Base-by-base conservation (phyloP, 2,888 invertebrate species). In the Tenthredo distinguenda region DNA sequence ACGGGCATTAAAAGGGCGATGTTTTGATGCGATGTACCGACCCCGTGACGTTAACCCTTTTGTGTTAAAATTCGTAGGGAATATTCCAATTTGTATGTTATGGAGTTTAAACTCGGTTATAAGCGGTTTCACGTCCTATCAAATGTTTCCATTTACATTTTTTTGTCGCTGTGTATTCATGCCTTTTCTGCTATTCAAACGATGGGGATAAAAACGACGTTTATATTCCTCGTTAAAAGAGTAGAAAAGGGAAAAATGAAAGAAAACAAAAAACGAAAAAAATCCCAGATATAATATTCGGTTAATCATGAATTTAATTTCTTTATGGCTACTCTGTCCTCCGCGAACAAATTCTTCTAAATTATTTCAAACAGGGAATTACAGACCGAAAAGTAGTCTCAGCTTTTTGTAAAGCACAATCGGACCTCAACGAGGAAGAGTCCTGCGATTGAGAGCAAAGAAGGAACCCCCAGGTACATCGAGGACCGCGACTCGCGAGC, bases 11-110 rank as follows among this genome's bases (percentile, higher is more conserved):
- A 74, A 74, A 74, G 21, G 74, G 40, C 74, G 43, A 21, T 74
- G 74, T 74, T 74, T 74, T 74, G 74, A 74, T 74, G 74, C 68
- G 68, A 34, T 68, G 68, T 31, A n/a, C 34, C 74, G 43, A 43
- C 26, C 62, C 21, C 43, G 43, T 43, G 40, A 43, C 74, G 74
- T 74, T 74, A 43, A 74, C 74, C 74, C 74, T n/a, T 74, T 74
- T 74, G 21, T 74, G n/a, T 43, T 40, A 43, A 43, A 74, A 74
- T 74, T 43, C 43, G 74, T 34, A 34, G 74, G 18, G 43, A 74
- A 74, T 74, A 43, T 68, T 68, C 34, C 68, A 68, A 68, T 68
- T 68, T 68, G 9, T 40, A 74, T 74, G 40, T 74, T 74, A 68
- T 68, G 68, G 68, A 68, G 68, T 68, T 68, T 43, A 21, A 74